phyloP scores from a whole-genome alignment of 1,140 invertebrate genomes.

The Cydia pomonella region DNA sequence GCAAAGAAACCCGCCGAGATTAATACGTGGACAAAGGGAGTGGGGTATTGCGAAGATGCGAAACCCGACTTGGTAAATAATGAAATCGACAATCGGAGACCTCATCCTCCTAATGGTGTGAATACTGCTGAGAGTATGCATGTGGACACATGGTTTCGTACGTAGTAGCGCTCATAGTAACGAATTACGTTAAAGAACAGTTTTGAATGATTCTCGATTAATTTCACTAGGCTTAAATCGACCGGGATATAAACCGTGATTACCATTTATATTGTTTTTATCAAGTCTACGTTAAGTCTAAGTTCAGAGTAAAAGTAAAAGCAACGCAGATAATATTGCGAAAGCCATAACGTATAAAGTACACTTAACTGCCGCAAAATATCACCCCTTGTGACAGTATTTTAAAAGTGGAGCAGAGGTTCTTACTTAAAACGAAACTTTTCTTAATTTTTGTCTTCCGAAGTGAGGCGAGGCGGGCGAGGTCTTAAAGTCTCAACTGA shows the following conservation, averaged over 20 bases:
- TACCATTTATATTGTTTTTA: too few species aligned
- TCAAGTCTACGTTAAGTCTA: neutral
- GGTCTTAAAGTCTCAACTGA: conserved; percentile 35
- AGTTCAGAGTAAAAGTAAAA: neutral
- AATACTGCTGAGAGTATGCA: neutral
- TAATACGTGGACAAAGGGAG: conserved; percentile 68
- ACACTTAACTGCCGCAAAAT: conserved; percentile 14
- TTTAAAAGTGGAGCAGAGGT: conserved; percentile 21
- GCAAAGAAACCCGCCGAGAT: conserved; percentile 64
- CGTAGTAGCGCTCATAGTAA: neutral
- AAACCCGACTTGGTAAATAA: conserved; percentile 48
- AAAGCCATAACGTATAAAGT: conserved; percentile 7
- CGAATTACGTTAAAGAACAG: neutral
- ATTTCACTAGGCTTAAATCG: too few species aligned
- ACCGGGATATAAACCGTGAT: too few species aligned
- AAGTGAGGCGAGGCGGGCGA: neutral
- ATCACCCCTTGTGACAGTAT: conserved; percentile 25
- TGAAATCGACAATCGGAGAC: conserved; percentile 47
- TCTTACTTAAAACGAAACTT: conserved; percentile 29
- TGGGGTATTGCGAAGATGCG: conserved; percentile 55
- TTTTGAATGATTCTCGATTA: too few species aligned
- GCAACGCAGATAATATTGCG: neutral
- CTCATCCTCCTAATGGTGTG: neutral
- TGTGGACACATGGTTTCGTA: neutral
- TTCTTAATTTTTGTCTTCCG: conserved; percentile 20